Evolutionary conservation across 2,888 invertebrate species (phyloP).

Genomic region (Cosmorhoe ocellata): DNA sequence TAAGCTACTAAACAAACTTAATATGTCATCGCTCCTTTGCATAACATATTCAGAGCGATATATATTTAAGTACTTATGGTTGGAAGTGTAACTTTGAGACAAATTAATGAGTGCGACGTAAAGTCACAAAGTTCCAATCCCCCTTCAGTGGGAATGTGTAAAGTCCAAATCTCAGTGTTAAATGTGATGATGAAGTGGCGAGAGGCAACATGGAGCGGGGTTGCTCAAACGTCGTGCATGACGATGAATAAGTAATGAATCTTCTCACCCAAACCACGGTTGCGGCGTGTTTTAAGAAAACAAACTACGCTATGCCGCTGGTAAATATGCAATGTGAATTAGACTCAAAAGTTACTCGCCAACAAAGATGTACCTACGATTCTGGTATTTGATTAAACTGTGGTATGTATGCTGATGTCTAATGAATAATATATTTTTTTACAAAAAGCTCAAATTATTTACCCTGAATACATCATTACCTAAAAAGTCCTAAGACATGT

Average conservation of each 20-base stretch:
- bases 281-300: conserved; percentile 49
- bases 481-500: too few relatives aligned
- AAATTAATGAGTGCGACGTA: conserved; percentile 1
- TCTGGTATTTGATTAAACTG: too few relatives aligned
- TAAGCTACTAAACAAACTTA: too few relatives aligned
- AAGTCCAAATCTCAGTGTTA: conserved; percentile 53
- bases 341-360: conserved; percentile 14
- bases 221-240: conserved; percentile 58
- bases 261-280: conserved; percentile 44
- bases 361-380: conserved; percentile 3
- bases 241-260: conserved; percentile 67
- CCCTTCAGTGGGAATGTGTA: conserved; percentile 27
- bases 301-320: conserved; percentile 39
- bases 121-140: conserved; percentile 5
- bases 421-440: too few relatives aligned
- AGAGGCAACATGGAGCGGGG: conserved; percentile 41
- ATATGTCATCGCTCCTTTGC: too few relatives aligned
- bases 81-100: not conserved
- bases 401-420: too few relatives aligned
- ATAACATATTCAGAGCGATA: not conserved
- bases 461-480: too few relatives aligned
- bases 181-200: conserved; percentile 66
- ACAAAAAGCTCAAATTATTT: too few relatives aligned
- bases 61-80: not conserved
- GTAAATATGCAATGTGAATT: conserved; percentile 34